Conservation (phyloP, 2,888 invertebrate genomes). For the Abrostola tripartita region DNA sequence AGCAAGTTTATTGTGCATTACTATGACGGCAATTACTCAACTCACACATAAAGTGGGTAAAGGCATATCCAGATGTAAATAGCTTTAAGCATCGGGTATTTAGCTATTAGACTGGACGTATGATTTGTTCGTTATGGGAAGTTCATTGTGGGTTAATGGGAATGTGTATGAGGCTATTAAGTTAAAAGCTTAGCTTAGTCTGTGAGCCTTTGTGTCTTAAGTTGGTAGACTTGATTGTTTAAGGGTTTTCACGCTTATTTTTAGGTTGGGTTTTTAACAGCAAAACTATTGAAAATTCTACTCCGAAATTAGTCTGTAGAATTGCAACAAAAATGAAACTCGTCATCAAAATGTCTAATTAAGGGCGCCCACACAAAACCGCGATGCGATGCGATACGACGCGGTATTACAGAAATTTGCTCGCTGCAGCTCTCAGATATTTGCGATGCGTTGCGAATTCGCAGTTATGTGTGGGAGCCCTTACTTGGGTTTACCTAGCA, state of each 20-base stretch:
- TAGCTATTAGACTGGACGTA: conserved; percentile 14
- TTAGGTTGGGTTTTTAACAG: neutral
- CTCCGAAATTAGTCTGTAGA: too few species aligned
- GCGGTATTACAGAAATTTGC: too few species aligned
- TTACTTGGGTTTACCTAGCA: too few species aligned
- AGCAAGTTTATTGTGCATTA: conserved; percentile 83
- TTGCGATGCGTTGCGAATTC: too few species aligned
- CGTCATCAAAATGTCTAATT: too few species aligned
- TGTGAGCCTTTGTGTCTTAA: conserved; percentile 2
- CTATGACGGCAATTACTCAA: conserved; percentile 86
- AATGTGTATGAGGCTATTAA: conserved; percentile 2
- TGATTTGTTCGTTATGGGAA: conserved; percentile 31
- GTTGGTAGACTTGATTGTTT: neutral
- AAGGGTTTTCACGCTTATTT: neutral
- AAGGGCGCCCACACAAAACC: too few species aligned
- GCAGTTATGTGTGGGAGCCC: too few species aligned
- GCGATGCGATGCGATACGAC: too few species aligned
- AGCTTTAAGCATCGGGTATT: conserved; percentile 22
- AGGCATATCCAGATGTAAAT: conserved; percentile 35
- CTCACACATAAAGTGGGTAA: conserved; percentile 70
- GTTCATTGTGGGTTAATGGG: conserved; percentile 22
- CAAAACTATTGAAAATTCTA: too few species aligned
- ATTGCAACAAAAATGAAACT: too few species aligned
- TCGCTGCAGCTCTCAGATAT: too few species aligned
- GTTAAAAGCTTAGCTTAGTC: conserved; percentile 1